These are phyloP conservation scores for Merluccius polli DNA, from an alignment of 2,797 vertebrate genomes.

Conservation along the genomic window DNA sequence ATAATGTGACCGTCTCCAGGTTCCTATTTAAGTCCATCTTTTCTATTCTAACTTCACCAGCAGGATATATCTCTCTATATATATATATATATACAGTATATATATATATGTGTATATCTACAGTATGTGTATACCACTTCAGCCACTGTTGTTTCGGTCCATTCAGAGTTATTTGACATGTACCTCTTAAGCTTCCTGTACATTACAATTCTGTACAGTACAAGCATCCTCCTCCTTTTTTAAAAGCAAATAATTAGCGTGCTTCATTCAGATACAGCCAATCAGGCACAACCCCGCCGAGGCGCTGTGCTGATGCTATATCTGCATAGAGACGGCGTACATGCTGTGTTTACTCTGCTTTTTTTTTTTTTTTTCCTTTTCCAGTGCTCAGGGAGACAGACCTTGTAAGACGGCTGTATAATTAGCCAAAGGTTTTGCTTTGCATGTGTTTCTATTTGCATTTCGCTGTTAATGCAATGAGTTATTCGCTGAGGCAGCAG, in stretches of 20 bases:
- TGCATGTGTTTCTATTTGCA: slow-evolving; percentile 77
- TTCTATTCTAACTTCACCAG: slow-evolving; percentile 13
- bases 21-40: background rate
- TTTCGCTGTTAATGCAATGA: slow-evolving; percentile 70
- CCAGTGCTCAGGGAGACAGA: slow-evolving; percentile 66
- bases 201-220: slow-evolving; percentile 37
- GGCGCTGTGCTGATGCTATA: slow-evolving; percentile 39
- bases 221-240: slow-evolving; percentile 48
- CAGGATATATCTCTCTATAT: background rate
- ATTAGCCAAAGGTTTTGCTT: slow-evolving; percentile 74
- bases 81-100: background rate
- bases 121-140: background rate
- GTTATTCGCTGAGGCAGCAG: slow-evolving; percentile 73
- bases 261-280: slow-evolving; percentile 46
- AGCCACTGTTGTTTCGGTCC: background rate
- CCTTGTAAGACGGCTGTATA: slow-evolving; percentile 64
- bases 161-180: background rate
- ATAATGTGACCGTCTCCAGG: slow-evolving; percentile 17
- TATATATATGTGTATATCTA: background rate
- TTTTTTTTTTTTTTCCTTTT: slow-evolving; percentile 48
- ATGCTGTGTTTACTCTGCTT: slow-evolving; percentile 42
- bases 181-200: slow-evolving; percentile 10
- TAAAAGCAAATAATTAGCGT: slow-evolving; percentile 53
- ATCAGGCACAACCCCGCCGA: slow-evolving; percentile 32
- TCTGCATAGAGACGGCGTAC: slow-evolving; percentile 42